These are phyloP conservation scores for Drymodes brunneopygia DNA, from an alignment of 2,113 vertebrate species.

Conservation along the genomic window DNA sequence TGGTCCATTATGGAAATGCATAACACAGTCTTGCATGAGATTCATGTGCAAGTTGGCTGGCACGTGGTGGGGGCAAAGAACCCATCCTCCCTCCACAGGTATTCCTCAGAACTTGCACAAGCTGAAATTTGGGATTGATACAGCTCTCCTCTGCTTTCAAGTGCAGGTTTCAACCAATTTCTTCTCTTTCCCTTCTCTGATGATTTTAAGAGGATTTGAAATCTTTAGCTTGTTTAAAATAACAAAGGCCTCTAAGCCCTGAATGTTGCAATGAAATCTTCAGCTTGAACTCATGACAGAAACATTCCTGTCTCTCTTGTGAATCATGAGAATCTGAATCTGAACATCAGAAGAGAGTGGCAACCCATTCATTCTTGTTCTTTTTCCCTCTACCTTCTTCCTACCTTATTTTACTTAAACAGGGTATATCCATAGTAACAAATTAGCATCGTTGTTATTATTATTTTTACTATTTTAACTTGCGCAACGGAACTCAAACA, in stretches of 20 bases:
- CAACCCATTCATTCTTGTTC: background rate
- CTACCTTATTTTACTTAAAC: conserved; percentile 24
- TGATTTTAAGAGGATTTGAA: conserved; percentile 57
- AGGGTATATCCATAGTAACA: conserved; percentile 25
- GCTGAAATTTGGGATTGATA: background rate
- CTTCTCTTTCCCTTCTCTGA: conserved; percentile 5
- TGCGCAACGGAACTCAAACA: background rate
- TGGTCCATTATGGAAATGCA: background rate
- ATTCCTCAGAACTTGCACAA: conserved; percentile 15
- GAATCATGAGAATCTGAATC: background rate
- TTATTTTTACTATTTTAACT: conserved; percentile 27
- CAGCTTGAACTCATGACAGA: conserved; percentile 51
- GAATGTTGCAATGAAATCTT: conserved; percentile 14
- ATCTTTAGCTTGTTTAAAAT: conserved; percentile 40
- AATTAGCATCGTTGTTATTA: background rate
- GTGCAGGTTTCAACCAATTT: conserved; percentile 27
- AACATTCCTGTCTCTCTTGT: background rate
- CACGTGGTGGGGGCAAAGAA: background rate
- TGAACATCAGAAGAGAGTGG: background rate
- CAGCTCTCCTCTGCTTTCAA: background rate
- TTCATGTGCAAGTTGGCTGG: background rate
- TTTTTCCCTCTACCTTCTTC: background rate
- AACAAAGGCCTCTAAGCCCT: conserved; percentile 47
- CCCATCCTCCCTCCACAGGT: background rate
- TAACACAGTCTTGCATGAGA: background rate